Percentiles rank a stretch among this genome's conserved stretches.
phyloP scores from a whole-genome alignment of 1,140 invertebrate species.

The Tribolium madens region DNA sequence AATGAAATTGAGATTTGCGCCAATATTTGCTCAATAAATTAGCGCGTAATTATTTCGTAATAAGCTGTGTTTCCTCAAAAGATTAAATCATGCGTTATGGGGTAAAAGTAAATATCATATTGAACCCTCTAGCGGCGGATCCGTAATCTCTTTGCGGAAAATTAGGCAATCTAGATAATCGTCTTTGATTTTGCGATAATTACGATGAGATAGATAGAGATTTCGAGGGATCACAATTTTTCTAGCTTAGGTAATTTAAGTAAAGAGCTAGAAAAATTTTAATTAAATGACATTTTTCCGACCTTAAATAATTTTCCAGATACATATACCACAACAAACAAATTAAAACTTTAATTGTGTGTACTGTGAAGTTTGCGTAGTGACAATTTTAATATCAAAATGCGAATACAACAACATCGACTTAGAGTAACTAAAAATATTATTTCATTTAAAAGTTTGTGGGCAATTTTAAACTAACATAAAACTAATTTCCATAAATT shows the following conservation, averaged over 20 bases:
- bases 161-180: constrained; percentile 16
- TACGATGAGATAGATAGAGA: not conserved
- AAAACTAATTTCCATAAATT: constrained; percentile 36
- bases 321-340: not conserved
- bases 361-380: not conserved
- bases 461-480: constrained; percentile 16
- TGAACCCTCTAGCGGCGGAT: not conserved
- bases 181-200: constrained; percentile 2
- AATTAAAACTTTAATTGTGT: not conserved
- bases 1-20: not conserved
- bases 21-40: not conserved
- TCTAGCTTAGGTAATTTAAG: not conserved
- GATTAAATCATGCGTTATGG: constrained; percentile 19
- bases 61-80: not conserved
- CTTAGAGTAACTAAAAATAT: constrained; percentile 29
- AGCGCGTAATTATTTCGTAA: not conserved
- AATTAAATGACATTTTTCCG: too few species aligned
- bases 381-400: constrained; percentile 23
- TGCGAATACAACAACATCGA: constrained; percentile 5
- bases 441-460: constrained; percentile 32
- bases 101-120: constrained; percentile 10
- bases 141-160: constrained; percentile 24
- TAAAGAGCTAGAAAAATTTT: too few species aligned
- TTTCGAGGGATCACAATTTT: not conserved
- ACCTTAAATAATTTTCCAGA: not conserved